Percentiles rank a stretch among this genome's conserved stretches.
These are phyloP conservation scores for Parazoanthus darwini DNA, from an alignment of 92 coral and sea anemone genomes.

Conservation along the genomic window DNA sequence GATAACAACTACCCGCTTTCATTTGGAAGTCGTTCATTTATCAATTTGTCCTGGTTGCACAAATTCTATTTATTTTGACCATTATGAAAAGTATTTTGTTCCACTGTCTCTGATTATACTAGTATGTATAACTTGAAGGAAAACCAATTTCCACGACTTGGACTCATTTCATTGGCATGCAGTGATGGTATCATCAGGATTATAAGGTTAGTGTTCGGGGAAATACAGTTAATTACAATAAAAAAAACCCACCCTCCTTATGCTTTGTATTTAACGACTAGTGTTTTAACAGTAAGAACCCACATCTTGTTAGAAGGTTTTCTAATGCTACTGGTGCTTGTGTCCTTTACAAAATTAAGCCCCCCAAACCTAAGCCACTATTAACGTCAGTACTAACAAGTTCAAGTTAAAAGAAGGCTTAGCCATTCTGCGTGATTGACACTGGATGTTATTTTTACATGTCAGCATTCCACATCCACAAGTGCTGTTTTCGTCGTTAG, in stretches of 20 bases:
- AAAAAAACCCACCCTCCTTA: not conserved
- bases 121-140: conserved; percentile 36
- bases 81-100: too few species aligned
- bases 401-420: too few species aligned
- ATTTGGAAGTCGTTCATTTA: not conserved
- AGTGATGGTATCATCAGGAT: conserved; percentile 86
- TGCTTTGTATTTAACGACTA: too few species aligned
- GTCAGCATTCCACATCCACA: conserved; percentile 69
- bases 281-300: too few species aligned
- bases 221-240: too few species aligned
- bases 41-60: not conserved
- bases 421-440: not conserved
- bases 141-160: conserved; percentile 71
- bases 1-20: too few species aligned
- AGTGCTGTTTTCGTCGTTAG: conserved; percentile 27
- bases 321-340: too few species aligned
- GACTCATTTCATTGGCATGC: conserved; percentile 87
- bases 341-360: too few species aligned
- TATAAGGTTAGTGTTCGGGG: conserved; percentile 60
- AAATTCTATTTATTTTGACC: not conserved
- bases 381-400: not conserved
- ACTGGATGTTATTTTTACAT: not conserved
- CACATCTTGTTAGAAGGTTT: too few species aligned
- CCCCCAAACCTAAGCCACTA: too few species aligned
- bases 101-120: not conserved